Percentiles rank a stretch among this genome's conserved stretches.
Conservation (phyloP, 2,113 vertebrate genomes). For the Acanthisitta chloris region DNA sequence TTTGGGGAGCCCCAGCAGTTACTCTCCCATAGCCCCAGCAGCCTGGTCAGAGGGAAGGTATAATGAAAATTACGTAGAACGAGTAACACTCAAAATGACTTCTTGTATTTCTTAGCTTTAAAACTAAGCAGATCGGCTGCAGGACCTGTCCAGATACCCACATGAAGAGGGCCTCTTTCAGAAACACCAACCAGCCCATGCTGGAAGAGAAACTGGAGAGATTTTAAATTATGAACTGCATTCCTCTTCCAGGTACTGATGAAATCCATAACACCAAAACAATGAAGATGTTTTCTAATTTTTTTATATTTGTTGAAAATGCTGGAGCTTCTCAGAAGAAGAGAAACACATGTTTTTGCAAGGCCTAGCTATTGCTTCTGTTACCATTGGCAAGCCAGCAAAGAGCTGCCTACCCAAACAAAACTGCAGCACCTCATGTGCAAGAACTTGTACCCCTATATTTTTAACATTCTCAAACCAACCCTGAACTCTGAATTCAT, state of each 20-base stretch:
- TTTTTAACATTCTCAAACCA: not conserved
- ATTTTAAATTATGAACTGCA: not conserved
- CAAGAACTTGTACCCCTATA: not conserved
- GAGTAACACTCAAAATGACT: not conserved
- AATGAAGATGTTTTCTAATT: not conserved
- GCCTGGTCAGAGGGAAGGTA: not conserved
- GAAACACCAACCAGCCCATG: not conserved
- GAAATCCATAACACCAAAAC: not conserved
- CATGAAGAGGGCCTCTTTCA: not conserved
- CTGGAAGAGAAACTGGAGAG: not conserved
- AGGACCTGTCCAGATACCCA: not conserved
- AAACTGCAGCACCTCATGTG: not conserved
- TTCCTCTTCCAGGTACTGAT: not conserved
- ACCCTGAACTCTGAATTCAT: not conserved
- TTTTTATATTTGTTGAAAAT: not conserved
- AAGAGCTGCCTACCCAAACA: not conserved
- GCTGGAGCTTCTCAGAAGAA: not conserved
- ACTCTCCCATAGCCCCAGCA: not conserved
- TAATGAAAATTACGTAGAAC: not conserved
- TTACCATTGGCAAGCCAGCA: not conserved
- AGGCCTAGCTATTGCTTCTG: not conserved
- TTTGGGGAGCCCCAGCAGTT: not conserved
- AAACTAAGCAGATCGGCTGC: not conserved
- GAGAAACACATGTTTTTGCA: not conserved
- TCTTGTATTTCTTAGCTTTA: not conserved